Percentiles rank a stretch among this genome's conserved stretches.
These are phyloP conservation scores for Micoletzkya japonica DNA, from an alignment of 2,888 invertebrate species.

Conservation along the genomic window DNA sequence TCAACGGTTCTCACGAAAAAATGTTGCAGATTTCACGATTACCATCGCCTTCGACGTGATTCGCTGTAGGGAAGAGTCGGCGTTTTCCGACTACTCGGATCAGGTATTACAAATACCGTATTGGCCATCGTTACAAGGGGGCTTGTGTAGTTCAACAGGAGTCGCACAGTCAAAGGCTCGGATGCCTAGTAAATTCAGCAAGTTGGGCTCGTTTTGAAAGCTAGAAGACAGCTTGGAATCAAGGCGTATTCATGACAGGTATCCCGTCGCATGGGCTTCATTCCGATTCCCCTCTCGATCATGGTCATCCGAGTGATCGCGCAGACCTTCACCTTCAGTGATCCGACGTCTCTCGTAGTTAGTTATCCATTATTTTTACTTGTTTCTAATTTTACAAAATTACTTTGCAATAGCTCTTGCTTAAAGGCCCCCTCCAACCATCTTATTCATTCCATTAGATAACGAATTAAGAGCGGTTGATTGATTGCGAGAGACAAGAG, in stretches of 20 bases:
- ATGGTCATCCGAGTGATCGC: conserved; percentile 85
- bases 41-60: conserved; percentile 64
- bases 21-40: conserved; percentile 59
- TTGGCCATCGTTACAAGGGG: no score
- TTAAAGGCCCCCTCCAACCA: not conserved
- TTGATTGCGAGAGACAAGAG: not conserved
- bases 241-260: conserved; percentile 71
- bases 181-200: not conserved
- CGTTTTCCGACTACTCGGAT: conserved; percentile 95
- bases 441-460: no score
- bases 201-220: not conserved
- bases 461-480: no score
- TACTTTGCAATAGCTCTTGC: not conserved
- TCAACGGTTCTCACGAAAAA: no score
- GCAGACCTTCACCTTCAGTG: conserved; percentile 74
- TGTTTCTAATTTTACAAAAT: no score
- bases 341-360: conserved; percentile 33
- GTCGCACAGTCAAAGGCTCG: not conserved
- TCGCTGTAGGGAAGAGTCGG: conserved; percentile 67
- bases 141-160: not conserved
- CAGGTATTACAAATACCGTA: no score
- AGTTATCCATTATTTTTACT: conserved; percentile 31
- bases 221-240: not conserved
- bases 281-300: conserved; percentile 90
- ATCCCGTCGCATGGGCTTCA: conserved; percentile 95